Conservation (phyloP, 2,797 vertebrate species). For the Antrozous pallidus region DNA sequence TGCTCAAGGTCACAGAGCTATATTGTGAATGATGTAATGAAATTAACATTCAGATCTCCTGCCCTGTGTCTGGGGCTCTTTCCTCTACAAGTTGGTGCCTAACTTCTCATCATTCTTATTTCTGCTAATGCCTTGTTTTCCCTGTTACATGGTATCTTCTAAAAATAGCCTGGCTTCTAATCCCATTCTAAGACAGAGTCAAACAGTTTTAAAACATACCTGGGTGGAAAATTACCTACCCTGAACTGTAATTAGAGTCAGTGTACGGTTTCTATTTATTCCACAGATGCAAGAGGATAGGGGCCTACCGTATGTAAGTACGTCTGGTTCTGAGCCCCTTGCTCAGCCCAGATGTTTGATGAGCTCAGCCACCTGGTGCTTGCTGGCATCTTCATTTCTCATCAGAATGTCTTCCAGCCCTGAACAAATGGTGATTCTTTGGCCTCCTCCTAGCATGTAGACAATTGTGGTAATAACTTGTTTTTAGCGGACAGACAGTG, state of each 20-base stretch:
- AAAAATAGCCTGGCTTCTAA: constrained; percentile 21
- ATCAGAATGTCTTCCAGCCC: constrained; percentile 1
- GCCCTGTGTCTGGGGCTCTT: neutral
- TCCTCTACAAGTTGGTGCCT: neutral
- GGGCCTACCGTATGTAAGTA: neutral
- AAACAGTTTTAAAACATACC: constrained; percentile 45
- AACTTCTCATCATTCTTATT: neutral
- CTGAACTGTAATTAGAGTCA: neutral
- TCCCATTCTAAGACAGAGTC: neutral
- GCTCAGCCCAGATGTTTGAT: neutral
- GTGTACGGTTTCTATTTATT: neutral
- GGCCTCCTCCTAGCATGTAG: neutral
- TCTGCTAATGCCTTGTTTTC: neutral
- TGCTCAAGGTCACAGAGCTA: neutral
- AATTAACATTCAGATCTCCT: neutral
- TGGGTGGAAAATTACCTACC: constrained; percentile 43
- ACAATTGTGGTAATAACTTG: constrained; percentile 41
- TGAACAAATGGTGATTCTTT: neutral
- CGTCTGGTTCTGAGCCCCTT: neutral
- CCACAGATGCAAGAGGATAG: neutral
- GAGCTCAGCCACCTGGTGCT: neutral
- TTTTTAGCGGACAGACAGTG: neutral
- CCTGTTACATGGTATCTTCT: neutral
- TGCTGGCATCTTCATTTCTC: neutral
- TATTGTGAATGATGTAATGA: neutral